A percentile compares a stretch with the other conserved stretches of the same genome.
phyloP scores from a whole-genome alignment of 2,797 vertebrate genomes.

The Silurus lanzhouensis region DNA sequence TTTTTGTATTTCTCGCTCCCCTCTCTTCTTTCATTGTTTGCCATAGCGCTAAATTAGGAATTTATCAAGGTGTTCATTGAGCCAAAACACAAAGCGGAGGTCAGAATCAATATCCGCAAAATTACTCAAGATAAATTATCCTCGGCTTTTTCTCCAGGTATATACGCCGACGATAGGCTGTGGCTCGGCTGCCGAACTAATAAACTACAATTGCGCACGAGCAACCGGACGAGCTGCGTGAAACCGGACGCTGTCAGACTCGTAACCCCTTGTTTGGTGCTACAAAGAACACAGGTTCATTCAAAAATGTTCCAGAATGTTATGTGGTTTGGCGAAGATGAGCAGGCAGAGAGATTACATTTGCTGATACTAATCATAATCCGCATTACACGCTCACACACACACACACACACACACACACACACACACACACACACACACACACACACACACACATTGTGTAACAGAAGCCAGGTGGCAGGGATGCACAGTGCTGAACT shows the following conservation, averaged over 20 bases:
- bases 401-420: conserved; percentile 30
- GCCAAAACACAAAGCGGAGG: conserved; percentile 51
- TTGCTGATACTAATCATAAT: conserved; percentile 25
- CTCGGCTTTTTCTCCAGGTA: conserved; percentile 28
- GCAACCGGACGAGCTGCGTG: not conserved
- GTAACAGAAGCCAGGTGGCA: conserved; percentile 34
- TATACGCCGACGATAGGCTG: conserved; percentile 1
- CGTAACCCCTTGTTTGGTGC: not conserved
- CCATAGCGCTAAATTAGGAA: conserved; percentile 55
- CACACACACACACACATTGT: conserved; percentile 11
- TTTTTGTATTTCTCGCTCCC: conserved; percentile 6
- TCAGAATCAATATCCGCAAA: conserved; percentile 54
- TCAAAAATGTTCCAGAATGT: not conserved
- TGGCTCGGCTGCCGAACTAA: conserved; percentile 10
- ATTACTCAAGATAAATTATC: conserved; percentile 49
- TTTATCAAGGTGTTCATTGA: conserved; percentile 55
- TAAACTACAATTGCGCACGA: conserved; percentile 18
- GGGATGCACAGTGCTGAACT: conserved; percentile 19
- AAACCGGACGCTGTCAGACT: not conserved
- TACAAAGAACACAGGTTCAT: not conserved
- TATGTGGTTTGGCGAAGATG: conserved; percentile 18
- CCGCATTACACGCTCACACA: conserved; percentile 6
- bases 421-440: conserved; percentile 9
- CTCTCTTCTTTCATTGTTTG: conserved; percentile 36
- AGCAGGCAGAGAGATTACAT: conserved; percentile 30